phyloP scores from a whole-genome alignment of 1,140 invertebrate genomes.

The Linepithema humile region DNA sequence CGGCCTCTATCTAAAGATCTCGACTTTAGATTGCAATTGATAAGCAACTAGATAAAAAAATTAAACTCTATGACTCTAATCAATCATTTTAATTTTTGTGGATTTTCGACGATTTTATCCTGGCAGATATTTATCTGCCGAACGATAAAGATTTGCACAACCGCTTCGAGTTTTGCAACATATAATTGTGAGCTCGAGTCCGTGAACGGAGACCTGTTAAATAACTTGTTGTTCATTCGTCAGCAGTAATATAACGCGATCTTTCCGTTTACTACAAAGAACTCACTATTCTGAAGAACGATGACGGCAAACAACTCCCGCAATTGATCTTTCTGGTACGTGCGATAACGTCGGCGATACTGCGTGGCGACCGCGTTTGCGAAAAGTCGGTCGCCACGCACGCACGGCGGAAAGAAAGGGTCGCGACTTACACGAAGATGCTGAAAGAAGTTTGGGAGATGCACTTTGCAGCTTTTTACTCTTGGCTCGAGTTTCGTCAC shows the following conservation, averaged over 20 bases:
- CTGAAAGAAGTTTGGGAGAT: constrained; percentile 26
- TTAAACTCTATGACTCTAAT: neutral
- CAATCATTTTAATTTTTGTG: neutral
- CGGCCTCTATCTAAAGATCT: no score
- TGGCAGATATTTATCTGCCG: neutral
- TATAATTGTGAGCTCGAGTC: neutral
- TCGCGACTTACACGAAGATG: neutral
- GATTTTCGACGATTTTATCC: neutral
- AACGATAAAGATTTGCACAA: neutral
- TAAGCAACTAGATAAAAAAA: neutral
- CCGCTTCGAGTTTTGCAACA: neutral
- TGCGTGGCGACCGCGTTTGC: neutral
- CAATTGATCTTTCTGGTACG: neutral
- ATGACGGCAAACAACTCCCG: neutral
- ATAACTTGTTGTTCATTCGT: no score
- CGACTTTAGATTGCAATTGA: neutral
- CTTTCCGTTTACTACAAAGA: no score
- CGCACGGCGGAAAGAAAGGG: neutral
- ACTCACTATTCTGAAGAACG: no score
- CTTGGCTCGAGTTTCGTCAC: constrained; percentile 34
- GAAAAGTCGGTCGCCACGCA: constrained; percentile 14
- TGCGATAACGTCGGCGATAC: neutral
- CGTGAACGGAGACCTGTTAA: no score
- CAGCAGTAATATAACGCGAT: no score
- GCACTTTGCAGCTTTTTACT: constrained; percentile 11